Base-by-base conservation (phyloP, 2,113 vertebrate species). In the Symphodus melops region DNA sequence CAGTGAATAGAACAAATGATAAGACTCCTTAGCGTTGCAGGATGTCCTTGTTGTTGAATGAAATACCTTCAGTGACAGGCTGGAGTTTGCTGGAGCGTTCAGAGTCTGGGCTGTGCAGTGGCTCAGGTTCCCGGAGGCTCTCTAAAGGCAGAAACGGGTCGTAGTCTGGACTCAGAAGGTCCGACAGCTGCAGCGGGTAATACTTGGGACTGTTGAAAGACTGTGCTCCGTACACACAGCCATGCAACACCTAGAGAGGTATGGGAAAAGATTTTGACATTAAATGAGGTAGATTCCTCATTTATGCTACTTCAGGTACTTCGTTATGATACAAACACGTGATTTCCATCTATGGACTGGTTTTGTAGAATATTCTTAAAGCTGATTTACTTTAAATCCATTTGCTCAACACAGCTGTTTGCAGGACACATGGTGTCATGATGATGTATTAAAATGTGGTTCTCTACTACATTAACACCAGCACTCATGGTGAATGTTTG, bases 141-240 rank as follows among this genome's bases (percentile, higher is more conserved):
- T 99, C 97, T 85, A 99, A 93, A 68, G 95, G 95, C 86, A 99
- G 95, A 90, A 98, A 98, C 16, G 98, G 98, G 93, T 99, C 97
- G 2, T 98, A 99, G 89, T 98, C 97, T 28, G 95, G 87, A 91
- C 95, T 97, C 23, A 93, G 92, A 89, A 99, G 94, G 93, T 99
- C 98, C 25, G 97, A 97, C 79, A 99, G 95, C 78, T 96, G 96
- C 80, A 99, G 84, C 19, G 98, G 97, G 91, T 96, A 98, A 91
- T 99, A 99, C 80, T 93, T 96, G 8, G 95, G 93, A 83, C 96
- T 99, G 94, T 75, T 97, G 88, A 99, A 98, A 88, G 95, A 96
- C 78, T 99, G 98, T n/a, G 97, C 96, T 65, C 98, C 98, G 73
- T 99, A 99, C 61, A 99, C 96, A 91, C 97, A 99, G 21, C 97